Evolutionary conservation across 2,888 invertebrate species (phyloP).

Genomic region (Lithophane ornitopus): DNA sequence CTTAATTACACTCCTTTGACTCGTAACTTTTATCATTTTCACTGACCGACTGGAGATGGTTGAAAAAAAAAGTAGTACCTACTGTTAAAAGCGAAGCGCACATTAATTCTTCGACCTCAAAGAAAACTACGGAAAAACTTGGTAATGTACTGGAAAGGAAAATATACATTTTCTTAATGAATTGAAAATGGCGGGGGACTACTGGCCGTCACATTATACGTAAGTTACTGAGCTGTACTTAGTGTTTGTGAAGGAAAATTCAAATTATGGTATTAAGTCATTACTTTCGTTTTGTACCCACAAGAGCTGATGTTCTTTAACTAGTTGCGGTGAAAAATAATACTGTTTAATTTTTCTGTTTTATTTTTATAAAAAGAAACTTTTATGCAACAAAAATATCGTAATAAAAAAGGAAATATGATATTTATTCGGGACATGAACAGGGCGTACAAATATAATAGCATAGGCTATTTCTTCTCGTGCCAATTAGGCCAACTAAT

Average conservation of each 20-base stretch:
- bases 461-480: not conserved
- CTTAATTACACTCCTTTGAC: conserved; percentile 62
- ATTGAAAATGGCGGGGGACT: conserved; percentile 50
- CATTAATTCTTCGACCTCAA: conserved; percentile 69
- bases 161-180: conserved; percentile 60
- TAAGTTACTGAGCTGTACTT: conserved; percentile 32
- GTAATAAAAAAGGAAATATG: not conserved
- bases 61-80: conserved; percentile 57
- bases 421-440: not conserved
- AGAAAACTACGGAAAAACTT: conserved; percentile 58
- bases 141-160: conserved; percentile 47
- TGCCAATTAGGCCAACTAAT: not conserved
- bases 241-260: conserved; percentile 1
- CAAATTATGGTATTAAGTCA: not conserved
- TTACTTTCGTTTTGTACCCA: not conserved
- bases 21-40: conserved; percentile 54
- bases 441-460: not conserved
- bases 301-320: not conserved
- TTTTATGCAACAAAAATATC: not conserved
- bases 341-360: not conserved
- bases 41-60: conserved; percentile 28
- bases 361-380: not conserved
- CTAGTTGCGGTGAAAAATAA: not conserved
- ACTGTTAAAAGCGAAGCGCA: conserved; percentile 65
- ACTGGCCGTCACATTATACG: conserved; percentile 16